phyloP scores from a whole-genome alignment of 2,113 vertebrate genomes.

The cat (Felis catus) region F.catus_Fca126_mat1.0 CM031423.1:4576501-4577000 shows the following conservation, averaged over 20 bases:
- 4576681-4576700: fast-evolving
- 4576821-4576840: neutral
- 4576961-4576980: neutral
- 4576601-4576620: neutral
- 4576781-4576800: neutral
- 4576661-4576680: neutral
- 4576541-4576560: neutral
- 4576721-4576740: neutral
- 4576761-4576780: too few relatives aligned
- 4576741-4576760: neutral
- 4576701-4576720: too few relatives aligned
- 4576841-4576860: neutral
- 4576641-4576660: neutral
- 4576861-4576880: neutral
- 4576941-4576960: neutral
- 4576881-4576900: neutral
- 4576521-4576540: neutral
- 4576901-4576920: neutral
- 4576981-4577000: fast-evolving
- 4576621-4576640: neutral
- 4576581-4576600: neutral
- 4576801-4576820: neutral
- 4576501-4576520: neutral
- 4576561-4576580: neutral
- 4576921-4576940: too few relatives aligned